Evolutionary conservation across 2,113 vertebrate genomes (phyloP), one percentile per base, ranked within the genome.

Genomic region (Tricholaema leucomelas): DNA sequence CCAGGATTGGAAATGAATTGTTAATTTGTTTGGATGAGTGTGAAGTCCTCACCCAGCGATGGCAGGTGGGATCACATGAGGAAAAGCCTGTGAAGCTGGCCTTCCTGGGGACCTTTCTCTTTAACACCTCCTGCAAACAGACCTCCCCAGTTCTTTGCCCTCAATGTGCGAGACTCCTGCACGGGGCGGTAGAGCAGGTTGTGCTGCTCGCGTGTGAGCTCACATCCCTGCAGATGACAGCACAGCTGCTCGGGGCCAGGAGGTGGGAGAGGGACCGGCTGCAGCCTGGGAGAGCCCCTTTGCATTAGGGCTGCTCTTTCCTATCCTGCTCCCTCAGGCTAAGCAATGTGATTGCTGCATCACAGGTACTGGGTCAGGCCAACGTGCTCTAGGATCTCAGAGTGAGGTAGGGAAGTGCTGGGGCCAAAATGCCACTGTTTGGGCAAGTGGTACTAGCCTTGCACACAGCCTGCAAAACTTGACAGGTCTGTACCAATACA

Each of bases 21-120:
- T 92, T 94, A 92, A 95, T 94, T 95, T 91, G 85, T 72, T 95
- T 88, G 82, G 70, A 84, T 38, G 90, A 90, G 77, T 54, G 81
- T 40, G 18, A 91, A 88, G 88, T 84, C 80, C 90, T 83, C 77
- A 86, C 15, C 11, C 73, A 44, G 83, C 0, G 14, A 81, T 17
- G 65, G 90, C 95, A 91, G 93, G 94, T 95, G 95, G 88, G 86
- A 81, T 78, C 83, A 74, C 69, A 21, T 2, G 38, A 83, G 88
- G 25, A 50, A 25, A 78, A 54, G 56, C 42, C 76, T 67, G 79
- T 0, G 0, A 38, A 46, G 88, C 67, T 77, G 93, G 85, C 90
- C 82, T 85, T 91, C 31, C 87, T 42, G 60, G 52, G 42, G 75
- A 63, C 75, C 81, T 87, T 50, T 55, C 36, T 6, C 24, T 84